Evolutionary conservation across 2,797 vertebrate species (phyloP), one percentile per base, ranked within the genome.

Genomic region (Acipenser oxyrinchus): DNA sequence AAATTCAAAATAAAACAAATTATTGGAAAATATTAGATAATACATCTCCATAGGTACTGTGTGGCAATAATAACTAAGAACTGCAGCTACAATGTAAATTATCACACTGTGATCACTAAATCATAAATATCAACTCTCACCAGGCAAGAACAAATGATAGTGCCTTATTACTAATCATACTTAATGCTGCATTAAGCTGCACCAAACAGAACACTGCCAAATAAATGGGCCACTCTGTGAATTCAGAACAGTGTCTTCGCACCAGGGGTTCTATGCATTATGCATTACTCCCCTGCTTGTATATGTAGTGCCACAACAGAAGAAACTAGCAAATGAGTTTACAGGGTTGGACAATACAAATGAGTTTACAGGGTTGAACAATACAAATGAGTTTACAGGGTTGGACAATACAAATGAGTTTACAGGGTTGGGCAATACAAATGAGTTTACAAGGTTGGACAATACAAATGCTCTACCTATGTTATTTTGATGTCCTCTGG

Each of bases 401-500:
- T 37, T 37, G 37, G 37, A 1, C 37, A 37, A n/a, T 49, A 64
- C 65, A 64, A 67, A 67, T 37, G 23, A 66, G 48, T 62, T 64
- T 68, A 62, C 63, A 70, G 4, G 23, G 23, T 37, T 37, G 23
- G 23, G 4, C 23, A 37, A 37, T 37, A 37, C 23, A 37, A 37
- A 37, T 37, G 37, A 37, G 18, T 18, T 18, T 18, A 18, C 18
- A 18, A 18, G 18, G 18, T 18, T 18, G 18, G 18, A 18, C 18
- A 23, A n/a, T 49, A 64, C 65, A 64, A 67, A 67, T 64, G 66
- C 65, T 48, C 62, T 64, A 68, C 65, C 63, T 69, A 37, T 37
- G 66, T 68, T 73, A 66, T 48, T 52, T 58, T 18, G 49, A 50
- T 10, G 66, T 64, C 58, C 53, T 72, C 59, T 65, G n/a, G 73